These are phyloP conservation scores for Scaptodrosophila latifasciaeformis DNA, from an alignment of 2,888 invertebrate species.

Conservation along the genomic window DNA sequence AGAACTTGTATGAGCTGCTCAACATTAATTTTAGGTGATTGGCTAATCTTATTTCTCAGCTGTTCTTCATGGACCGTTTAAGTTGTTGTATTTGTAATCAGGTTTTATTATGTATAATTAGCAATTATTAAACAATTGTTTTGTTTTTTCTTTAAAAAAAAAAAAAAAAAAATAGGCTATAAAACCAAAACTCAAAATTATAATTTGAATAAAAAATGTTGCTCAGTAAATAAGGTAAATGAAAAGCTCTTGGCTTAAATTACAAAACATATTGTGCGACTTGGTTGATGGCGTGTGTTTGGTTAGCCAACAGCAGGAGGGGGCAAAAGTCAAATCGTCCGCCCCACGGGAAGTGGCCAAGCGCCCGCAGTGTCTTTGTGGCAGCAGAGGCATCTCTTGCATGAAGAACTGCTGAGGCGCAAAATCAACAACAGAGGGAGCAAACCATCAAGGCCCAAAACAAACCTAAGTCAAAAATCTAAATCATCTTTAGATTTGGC, in stretches of 20 bases:
- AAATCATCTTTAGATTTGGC: slow-evolving; percentile 33
- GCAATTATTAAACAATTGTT: slow-evolving; percentile 25
- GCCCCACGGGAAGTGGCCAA: slow-evolving; percentile 22
- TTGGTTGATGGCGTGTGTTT: too few relatives aligned
- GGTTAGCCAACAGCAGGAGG: background rate
- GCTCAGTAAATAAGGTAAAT: background rate
- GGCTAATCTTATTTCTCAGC: too few relatives aligned
- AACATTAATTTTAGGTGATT: too few relatives aligned
- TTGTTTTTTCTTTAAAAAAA: slow-evolving; percentile 37
- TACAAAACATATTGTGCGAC: too few relatives aligned
- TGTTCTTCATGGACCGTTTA: too few relatives aligned
- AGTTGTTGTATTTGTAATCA: background rate
- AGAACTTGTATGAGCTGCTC: too few relatives aligned
- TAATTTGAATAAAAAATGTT: background rate
- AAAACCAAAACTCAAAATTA: background rate
- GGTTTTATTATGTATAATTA: slow-evolving; percentile 15
- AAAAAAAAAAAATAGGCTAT: slow-evolving; percentile 10
- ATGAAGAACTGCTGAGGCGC: slow-evolving; percentile 36
- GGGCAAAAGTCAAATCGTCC: background rate
- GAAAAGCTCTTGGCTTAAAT: too few relatives aligned
- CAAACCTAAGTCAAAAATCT: slow-evolving; percentile 11
- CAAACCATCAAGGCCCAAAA: slow-evolving; percentile 23
- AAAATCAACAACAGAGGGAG: slow-evolving; percentile 7
- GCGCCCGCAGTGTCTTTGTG: slow-evolving; percentile 20
- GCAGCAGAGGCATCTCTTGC: slow-evolving; percentile 29